Base-by-base conservation (phyloP, 2,797 vertebrate genomes). In the Amniataba percoides region DNA sequence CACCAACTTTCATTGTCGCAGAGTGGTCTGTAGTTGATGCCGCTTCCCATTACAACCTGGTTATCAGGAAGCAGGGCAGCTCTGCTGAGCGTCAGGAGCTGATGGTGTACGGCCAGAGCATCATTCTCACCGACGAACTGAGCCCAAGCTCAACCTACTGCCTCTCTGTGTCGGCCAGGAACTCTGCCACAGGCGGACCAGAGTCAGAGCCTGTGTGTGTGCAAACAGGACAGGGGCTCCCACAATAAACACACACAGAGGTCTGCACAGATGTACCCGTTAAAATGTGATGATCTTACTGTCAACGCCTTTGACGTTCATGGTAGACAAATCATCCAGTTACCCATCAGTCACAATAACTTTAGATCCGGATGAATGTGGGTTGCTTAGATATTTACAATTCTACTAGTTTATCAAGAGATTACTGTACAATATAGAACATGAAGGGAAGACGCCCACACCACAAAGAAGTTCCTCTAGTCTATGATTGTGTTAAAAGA, bases 161-260 rank as follows among this genome's bases (percentile, higher is more conserved):
- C 46, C 25, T 94, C 58, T 72, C 78, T 0, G 80, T 94, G 69
- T 66, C 63, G 0, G 90, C 91, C n/a, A 40, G 42, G 23, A 72
- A 23, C 60, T 25, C 73, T 0, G 16, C 1, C 1, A 42, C 2
- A 0, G 67, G 21, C 0, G 90, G 91, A n/a, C 78, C 85, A 0
- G 87, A 89, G 78, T 94, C 93, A 0, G 56, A 89, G 21, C 80
- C 87, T 0, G 60, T 80, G 61, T 94, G 94, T 21, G 64, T 83
- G 34, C 77, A 74, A 31, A 93, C 89, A 23, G 66, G 46, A 19
- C 15, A 60, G 5, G 64, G 12, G 15, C 43, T 73, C 42, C 1
- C 40, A 48, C 59, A 56, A 42, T 13, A 2, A 59, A 43, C 51
- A 36, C 25, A 31, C 19, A 14, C 25, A 13, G 23, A 46, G 21